Evolutionary conservation across 2,797 vertebrate genomes (phyloP).

Genomic region (Sphaeramia orbicularis): DNA sequence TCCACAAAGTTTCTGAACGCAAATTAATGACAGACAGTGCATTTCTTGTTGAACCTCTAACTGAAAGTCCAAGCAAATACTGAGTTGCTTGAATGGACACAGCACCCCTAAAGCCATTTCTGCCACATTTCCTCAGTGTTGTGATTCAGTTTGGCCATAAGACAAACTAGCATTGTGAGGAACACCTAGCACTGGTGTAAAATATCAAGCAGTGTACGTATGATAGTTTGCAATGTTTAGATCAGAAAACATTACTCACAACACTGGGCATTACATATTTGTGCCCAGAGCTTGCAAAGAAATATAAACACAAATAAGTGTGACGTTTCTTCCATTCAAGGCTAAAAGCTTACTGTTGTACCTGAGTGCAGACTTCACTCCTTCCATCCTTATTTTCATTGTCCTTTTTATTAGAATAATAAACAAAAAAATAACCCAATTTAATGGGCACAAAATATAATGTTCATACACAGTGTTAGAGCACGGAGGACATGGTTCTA

Average conservation of each 20-base stretch:
- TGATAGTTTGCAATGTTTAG: conserved; percentile 76
- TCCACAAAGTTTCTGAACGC: conserved; percentile 52
- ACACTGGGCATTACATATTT: conserved; percentile 55
- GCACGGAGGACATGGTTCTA: conserved; percentile 36
- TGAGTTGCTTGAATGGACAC: conserved; percentile 58
- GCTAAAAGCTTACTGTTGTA: conserved; percentile 46
- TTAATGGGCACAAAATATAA: conserved; percentile 2
- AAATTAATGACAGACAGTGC: conserved; percentile 58
- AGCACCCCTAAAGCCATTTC: conserved; percentile 63
- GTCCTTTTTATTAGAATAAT: conserved; percentile 20
- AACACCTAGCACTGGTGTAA: conserved; percentile 76
- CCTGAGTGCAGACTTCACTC: conserved; percentile 28
- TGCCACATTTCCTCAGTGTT: conserved; percentile 55
- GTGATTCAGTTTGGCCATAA: conserved; percentile 64
- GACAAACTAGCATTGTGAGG: conserved; percentile 54
- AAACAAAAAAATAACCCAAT: conserved; percentile 7
- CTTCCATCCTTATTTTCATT: conserved; percentile 5
- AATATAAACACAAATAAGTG: conserved; percentile 76
- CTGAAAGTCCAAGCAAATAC: conserved; percentile 51
- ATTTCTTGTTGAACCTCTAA: conserved; percentile 39
- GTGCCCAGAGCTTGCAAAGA: conserved; percentile 64
- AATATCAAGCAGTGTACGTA: conserved; percentile 47
- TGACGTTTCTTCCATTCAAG: conserved; percentile 68
- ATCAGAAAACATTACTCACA: conserved; percentile 72
- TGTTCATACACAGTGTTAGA: conserved; percentile 13